Evolutionary conservation across 2,888 invertebrate genomes (phyloP), one percentile per base, ranked within the genome.

Genomic region (Metopia argyrocephala): DNA sequence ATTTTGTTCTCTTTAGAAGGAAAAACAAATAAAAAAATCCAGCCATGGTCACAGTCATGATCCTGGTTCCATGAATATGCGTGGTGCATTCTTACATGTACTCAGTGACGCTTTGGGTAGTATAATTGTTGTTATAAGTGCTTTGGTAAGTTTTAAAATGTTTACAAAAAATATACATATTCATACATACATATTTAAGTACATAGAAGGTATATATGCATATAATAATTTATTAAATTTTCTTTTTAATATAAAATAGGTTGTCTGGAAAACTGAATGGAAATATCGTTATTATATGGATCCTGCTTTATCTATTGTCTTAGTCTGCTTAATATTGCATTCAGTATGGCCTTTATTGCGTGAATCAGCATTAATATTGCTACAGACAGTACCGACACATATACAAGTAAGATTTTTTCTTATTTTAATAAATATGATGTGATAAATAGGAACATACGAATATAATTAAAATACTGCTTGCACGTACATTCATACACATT

Each of bases 61-160:
- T 87, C 93, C 95, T 0, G 94, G 94, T 2, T 96, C 98, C 89
- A 95, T 99, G 95, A 99, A 99, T 89, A 99, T 99, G 98, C 94
- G 97, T 70, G 99, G 98, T n/a, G 99, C 99, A n/a, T 99, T 99
- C 90, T 92, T 99, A 70, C 99, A 99, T 89, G 96, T 99, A 4
- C 91, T 99, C 46, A 98, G 98, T 61, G 99, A 99, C 91, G 99
- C 99, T 21, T 92, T 99, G 61, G 99, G 99, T 91, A 88, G 93
- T 31, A 93, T 95, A 2, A 93, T 95, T 85, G 95, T 95, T 7
- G 93, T 95, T 50, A 91, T 94, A 57, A 94, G 94, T 84, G 94
- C 95, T 5, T 86, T 93, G 83, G 92, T 94, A 86, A 84, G 88
- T 84, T 85, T 85, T 93, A 87, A 95, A 95, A 12, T 38, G 15